Percentiles rank a stretch among this genome's conserved stretches.
phyloP scores from a whole-genome alignment of 1,140 invertebrate genomes.

The Oreohelix idahoensis region DNA sequence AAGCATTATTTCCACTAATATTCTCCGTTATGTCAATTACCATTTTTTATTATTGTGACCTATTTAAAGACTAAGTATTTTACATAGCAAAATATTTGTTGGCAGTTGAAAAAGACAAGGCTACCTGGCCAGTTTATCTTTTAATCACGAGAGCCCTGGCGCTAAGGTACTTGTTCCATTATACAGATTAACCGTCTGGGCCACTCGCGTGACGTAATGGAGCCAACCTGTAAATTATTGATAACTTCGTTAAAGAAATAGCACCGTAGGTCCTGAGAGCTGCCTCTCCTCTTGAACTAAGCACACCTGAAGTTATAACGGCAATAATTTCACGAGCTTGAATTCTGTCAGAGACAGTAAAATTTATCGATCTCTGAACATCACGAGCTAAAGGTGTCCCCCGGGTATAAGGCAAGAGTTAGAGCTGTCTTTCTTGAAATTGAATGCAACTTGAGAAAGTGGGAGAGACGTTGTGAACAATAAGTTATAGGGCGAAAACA shows the following conservation, averaged over 20 bases:
- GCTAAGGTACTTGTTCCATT: background rate
- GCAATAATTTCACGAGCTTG: background rate
- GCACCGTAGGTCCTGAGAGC: background rate
- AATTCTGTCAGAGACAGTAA: background rate
- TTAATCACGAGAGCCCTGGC: background rate
- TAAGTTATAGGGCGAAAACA: too few relatives aligned
- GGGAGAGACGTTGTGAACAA: too few relatives aligned
- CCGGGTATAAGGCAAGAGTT: too few relatives aligned
- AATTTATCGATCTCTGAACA: background rate
- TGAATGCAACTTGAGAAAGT: too few relatives aligned
- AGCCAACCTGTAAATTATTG: background rate
- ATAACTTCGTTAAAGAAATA: slow-evolving; percentile 3
- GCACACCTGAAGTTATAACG: background rate
- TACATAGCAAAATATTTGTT: too few relatives aligned
- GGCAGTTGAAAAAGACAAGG: too few relatives aligned
- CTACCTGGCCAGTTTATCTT: background rate
- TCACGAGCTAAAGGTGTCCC: background rate
- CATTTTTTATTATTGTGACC: too few relatives aligned
- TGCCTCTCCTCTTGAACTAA: background rate
- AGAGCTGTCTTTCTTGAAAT: too few relatives aligned
- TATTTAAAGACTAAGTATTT: too few relatives aligned
- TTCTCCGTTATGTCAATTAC: too few relatives aligned
- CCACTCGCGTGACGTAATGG: background rate
- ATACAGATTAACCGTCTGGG: background rate
- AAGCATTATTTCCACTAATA: too few relatives aligned